These are phyloP conservation scores for Temnothorax nylanderi DNA, from an alignment of 1,140 invertebrate genomes.

Conservation along the genomic window DNA sequence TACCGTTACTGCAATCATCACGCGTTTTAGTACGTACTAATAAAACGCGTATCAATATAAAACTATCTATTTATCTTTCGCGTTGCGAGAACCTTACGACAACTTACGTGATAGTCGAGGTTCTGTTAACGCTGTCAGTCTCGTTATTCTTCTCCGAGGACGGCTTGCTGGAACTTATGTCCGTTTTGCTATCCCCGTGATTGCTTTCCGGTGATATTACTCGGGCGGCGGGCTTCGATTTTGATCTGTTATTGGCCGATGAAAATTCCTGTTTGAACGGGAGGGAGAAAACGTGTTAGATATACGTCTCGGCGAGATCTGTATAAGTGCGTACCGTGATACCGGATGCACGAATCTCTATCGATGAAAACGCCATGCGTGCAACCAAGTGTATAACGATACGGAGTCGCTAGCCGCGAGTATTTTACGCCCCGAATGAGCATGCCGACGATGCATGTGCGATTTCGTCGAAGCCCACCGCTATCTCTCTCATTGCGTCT, in stretches of 20 bases:
- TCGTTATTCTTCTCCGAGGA: constrained; percentile 83
- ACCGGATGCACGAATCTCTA: neutral
- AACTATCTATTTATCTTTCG: neutral
- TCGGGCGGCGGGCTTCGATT: constrained; percentile 81
- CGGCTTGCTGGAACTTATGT: constrained; percentile 81
- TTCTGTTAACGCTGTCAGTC: constrained; percentile 84
- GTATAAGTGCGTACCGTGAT: neutral
- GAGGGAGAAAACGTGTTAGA: neutral
- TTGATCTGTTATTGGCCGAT: constrained; percentile 87
- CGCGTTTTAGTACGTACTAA: neutral
- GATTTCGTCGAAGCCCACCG: constrained; percentile 8
- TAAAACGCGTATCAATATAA: neutral
- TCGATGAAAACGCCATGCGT: constrained; percentile 58
- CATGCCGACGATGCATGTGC: constrained; percentile 49
- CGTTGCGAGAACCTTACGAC: neutral
- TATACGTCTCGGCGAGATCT: neutral
- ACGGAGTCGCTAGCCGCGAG: neutral
- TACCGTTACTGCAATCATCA: constrained; percentile 86
- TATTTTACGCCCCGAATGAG: neutral
- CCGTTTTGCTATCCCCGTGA: constrained; percentile 80
- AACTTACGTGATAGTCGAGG: constrained; percentile 82
- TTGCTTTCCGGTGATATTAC: constrained; percentile 83
- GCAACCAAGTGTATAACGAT: constrained; percentile 58
- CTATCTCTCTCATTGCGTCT: neutral
- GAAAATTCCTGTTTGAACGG: constrained; percentile 84